Base-by-base conservation (phyloP, 2,113 vertebrate species). In the Laticauda laticaudata region DNA sequence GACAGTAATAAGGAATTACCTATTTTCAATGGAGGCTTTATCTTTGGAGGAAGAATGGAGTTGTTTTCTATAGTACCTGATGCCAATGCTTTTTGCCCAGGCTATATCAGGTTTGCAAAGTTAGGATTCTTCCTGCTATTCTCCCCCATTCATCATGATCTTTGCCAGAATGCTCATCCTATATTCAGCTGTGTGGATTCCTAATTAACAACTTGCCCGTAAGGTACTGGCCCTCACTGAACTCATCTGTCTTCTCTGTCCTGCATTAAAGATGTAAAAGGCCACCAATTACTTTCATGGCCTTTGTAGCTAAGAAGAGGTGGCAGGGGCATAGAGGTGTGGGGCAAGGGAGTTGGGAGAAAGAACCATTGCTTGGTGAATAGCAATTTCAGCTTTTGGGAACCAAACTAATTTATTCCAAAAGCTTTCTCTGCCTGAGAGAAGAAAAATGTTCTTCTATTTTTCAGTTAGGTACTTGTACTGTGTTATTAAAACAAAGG, bases 161-260 rank as follows among this genome's bases (percentile, higher is more conserved):
- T 90, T 94, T 94, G 9, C 90, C 94, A 92, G 91, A 39, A 92
- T 64, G 94, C 95, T 96, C 94, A 94, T 87, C 85, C 86, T 93
- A 90, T 92, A 94, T 7, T 10, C 86, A 91, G 95, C 93, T 97
- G 92, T 56, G 45, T 94, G 93, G 93, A 96, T 90, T 92, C 90
- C 89, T 97, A 96, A 97, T 96, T 96, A 97, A 94, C 95, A 94
- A 96, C 94, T 91, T 96, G 34, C 95, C 95, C 93, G 95, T 93
- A 61, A 96, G 95, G 91, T 95, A 96, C 54, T 95, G 91, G 95
- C 92, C 90, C 93, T 96, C 94, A 94, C 86, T 96, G 91, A 96
- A 96, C 95, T 96, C 94, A 96, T 97, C 64, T 93, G 87, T 96
- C 96, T 96, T 94, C 94, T 91, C 48, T 86, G 88, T 95, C 69